These are phyloP conservation scores for Esox niger DNA, from an alignment of 2,113 vertebrate species.

Conservation along the genomic window DNA sequence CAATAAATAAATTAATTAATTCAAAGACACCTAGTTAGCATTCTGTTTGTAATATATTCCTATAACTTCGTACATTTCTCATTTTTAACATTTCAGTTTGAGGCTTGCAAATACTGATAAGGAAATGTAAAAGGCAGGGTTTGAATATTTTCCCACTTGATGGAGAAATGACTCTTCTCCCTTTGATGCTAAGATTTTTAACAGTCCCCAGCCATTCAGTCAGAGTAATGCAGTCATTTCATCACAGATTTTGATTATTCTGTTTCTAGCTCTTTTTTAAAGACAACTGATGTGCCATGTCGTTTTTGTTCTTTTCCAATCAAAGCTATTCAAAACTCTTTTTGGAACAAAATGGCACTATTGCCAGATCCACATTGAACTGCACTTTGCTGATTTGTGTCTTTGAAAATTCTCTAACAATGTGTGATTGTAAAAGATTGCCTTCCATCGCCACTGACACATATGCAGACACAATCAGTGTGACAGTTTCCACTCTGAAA, in stretches of 20 bases:
- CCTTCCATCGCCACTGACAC: slow-evolving; percentile 11
- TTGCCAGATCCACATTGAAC: slow-evolving; percentile 20
- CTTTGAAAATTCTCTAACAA: slow-evolving; percentile 23
- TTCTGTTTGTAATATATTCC: slow-evolving; percentile 16
- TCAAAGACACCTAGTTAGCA: slow-evolving; percentile 33
- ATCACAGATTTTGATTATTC: slow-evolving; percentile 29
- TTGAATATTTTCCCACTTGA: slow-evolving; percentile 34
- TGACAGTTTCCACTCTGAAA: background rate
- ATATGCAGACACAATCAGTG: background rate
- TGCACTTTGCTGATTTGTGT: slow-evolving; percentile 14
- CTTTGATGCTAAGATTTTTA: no score
- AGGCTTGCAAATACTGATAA: slow-evolving; percentile 41
- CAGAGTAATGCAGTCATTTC: slow-evolving; percentile 16
- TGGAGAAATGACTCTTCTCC: slow-evolving; percentile 13
- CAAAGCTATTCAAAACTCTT: slow-evolving; percentile 28
- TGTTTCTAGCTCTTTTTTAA: slow-evolving; percentile 4
- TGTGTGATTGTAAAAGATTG: slow-evolving; percentile 40
- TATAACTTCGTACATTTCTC: slow-evolving; percentile 19
- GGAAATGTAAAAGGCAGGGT: slow-evolving; percentile 25
- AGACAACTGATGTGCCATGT: slow-evolving; percentile 10
- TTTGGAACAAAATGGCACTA: slow-evolving; percentile 33
- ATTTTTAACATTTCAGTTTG: slow-evolving; percentile 18
- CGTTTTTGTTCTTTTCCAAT: slow-evolving; percentile 18
- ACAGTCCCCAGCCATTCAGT: background rate
- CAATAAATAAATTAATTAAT: slow-evolving; percentile 10